Evolutionary conservation across 2,797 vertebrate species (phyloP), one percentile per base, ranked within the genome.

Genomic region (Gorsachius magnificus): DNA sequence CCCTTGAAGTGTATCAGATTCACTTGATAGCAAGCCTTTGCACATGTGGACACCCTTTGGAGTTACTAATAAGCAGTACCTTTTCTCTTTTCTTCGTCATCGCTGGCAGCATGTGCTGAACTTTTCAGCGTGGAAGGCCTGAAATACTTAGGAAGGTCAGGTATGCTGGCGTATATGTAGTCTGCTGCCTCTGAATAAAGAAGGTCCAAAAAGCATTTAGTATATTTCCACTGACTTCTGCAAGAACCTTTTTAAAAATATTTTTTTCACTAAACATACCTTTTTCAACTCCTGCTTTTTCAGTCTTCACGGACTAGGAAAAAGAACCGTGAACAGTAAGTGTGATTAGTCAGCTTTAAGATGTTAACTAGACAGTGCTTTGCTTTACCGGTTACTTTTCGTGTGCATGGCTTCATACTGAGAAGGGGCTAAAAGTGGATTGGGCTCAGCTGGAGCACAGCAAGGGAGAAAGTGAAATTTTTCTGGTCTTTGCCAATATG

Each of bases 241-340:
- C 9, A 77, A 54, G 35, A 94, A 68, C 11, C 5, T 51, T 74
- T 63, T 56, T 5, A 11, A n/a, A 36, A 83, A n/a, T 56, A 9
- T 11, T 54, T 65, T 91, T 83, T 98, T 98, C 17, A 45, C 43
- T 56, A 79, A 94, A 98, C 98, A 20, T 98, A 99, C 99, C 99
- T 99, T 97, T 72, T 93, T 96, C 92, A 85, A 96, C 94, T 95
- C 98, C 98, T 91, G 98, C 97, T 38, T 98, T 97, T 94, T 99
- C 98, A 61, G 98, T 97, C 41, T 98, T 99, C 97, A 99, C 97
- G 94, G 99, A 99, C 99, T 99, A 97, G 88, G 97, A 98, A 98
- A 95, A 91, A 94, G 88, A 93, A 96, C 19, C 72, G 77, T 87
- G 94, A 90, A 97, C 36, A 95, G 64, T 86, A 77, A 63, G 35